Base-by-base conservation (phyloP, 2,888 invertebrate genomes). In the Macrophya annulata region DNA sequence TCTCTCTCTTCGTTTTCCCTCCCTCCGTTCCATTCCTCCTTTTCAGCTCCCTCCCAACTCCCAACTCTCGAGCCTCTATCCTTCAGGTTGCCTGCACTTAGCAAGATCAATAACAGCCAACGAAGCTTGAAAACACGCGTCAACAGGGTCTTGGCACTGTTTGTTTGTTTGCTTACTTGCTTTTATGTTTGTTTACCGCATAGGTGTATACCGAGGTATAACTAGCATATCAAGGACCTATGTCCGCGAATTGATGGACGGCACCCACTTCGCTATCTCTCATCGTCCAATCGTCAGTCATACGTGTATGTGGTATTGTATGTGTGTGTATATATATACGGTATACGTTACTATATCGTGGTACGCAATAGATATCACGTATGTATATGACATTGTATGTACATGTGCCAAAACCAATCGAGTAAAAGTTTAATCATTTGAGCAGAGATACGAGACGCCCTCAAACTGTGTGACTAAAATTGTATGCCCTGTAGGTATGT, bases 81-180 rank as follows among this genome's bases (percentile, higher is more conserved):
- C 88, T 90, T 90, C 91, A 90, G 90, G 92, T 92, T 93, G 93
- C 92, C 93, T 93, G 92, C 93, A 93, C 93, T 93, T 93, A 93
- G 93, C 93, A 94, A 94, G 94, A 95, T 95, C 94, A 94, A 95
- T 94, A 95, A 94, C 93, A 93, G 93, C 93, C 94, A 94, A 94
- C 95, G 94, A 95, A 94, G 94, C 94, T 94, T 94, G 94, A 95
- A 95, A 95, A 95, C 95, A 95, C 94, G 95, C 95, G 95, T 95
- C 95, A 95, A 95, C 95, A 95, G 92, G 93, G 93, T 93, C 93
- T 93, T 93, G 81, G 92, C 92, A 93, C 93, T 93, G 93, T 93
- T 94, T 94, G 93, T 93, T 93, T 93, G 93, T 93, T 93, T 93
- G 91, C 92, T 91, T 92, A 90, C 90, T 43, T 62, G 43, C 81